Evolutionary conservation across 2,797 vertebrate genomes (phyloP).

Genomic region (Cirrhinus mrigala): DNA sequence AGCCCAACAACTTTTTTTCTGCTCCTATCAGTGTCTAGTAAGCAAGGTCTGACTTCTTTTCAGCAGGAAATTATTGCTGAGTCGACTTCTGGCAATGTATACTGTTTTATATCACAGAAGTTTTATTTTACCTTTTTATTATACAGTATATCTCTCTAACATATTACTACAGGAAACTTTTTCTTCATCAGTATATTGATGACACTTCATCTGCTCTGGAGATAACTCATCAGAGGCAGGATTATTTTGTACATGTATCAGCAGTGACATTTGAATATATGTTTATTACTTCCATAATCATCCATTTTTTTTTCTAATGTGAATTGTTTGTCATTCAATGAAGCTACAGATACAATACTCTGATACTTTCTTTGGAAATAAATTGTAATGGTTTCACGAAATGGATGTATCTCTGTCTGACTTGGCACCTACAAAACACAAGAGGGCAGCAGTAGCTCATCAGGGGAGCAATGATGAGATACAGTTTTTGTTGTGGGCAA

Average conservation of each 20-base stretch:
- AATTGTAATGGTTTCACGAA: not conserved
- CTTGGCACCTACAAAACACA: not conserved
- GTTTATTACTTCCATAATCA: not conserved
- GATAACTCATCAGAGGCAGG: not conserved
- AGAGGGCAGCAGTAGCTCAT: slow-evolving; percentile 13
- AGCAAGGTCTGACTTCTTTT: not conserved
- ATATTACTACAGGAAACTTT: not conserved
- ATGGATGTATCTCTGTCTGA: not conserved
- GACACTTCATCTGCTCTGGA: not conserved
- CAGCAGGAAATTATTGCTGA: too few species aligned
- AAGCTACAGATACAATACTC: not conserved
- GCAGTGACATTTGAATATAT: not conserved
- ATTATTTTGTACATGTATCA: not conserved
- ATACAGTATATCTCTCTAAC: not conserved
- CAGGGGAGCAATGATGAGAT: not conserved
- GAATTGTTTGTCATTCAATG: not conserved
- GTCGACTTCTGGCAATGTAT: too few species aligned
- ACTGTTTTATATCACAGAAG: too few species aligned
- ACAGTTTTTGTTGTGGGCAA: not conserved
- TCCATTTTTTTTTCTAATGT: not conserved
- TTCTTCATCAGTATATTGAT: not conserved
- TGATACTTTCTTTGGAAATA: too few species aligned
- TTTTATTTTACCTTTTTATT: not conserved
- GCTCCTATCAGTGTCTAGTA: not conserved
- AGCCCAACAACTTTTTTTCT: not conserved